phyloP scores from a whole-genome alignment of 2,888 invertebrate species.

The Drosophila sordidapex region DNA sequence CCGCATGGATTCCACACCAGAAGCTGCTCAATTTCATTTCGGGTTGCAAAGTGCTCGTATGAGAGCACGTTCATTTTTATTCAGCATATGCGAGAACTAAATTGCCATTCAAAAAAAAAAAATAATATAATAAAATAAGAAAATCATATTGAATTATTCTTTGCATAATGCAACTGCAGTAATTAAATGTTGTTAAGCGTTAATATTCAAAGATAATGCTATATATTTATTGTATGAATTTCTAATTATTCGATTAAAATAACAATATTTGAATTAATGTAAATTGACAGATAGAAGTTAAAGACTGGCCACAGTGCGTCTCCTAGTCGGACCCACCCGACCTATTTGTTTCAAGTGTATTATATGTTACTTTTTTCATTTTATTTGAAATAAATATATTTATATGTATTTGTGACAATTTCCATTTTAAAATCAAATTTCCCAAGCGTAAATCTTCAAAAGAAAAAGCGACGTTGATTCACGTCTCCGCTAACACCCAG shows the following conservation, averaged over 20 bases:
- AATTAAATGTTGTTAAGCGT: not conserved
- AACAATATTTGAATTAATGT: not conserved
- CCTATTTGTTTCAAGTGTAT: not conserved
- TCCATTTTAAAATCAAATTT: conserved; percentile 64
- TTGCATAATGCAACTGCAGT: not conserved
- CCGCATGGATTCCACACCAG: conserved; percentile 28
- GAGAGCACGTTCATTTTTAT: not conserved
- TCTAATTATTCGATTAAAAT: not conserved
- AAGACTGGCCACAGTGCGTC: not conserved
- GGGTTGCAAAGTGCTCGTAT: conserved; percentile 3
- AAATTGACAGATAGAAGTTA: not conserved
- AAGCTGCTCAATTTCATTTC: conserved; percentile 8
- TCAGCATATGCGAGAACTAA: not conserved
- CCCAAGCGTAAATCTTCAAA: conserved; percentile 64
- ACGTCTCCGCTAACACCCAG: conserved; percentile 7
- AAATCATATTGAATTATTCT: not conserved
- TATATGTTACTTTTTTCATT: not conserved
- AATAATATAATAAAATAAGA: not conserved
- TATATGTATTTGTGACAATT: conserved; percentile 35
- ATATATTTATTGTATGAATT: not conserved
- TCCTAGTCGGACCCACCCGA: not conserved
- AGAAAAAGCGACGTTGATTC: conserved; percentile 61
- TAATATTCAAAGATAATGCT: not conserved
- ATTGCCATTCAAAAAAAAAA: not conserved
- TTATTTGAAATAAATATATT: conserved; percentile 6